Base-by-base conservation (phyloP, 2,888 invertebrate species). In the Acanthosepion esculentum region DNA sequence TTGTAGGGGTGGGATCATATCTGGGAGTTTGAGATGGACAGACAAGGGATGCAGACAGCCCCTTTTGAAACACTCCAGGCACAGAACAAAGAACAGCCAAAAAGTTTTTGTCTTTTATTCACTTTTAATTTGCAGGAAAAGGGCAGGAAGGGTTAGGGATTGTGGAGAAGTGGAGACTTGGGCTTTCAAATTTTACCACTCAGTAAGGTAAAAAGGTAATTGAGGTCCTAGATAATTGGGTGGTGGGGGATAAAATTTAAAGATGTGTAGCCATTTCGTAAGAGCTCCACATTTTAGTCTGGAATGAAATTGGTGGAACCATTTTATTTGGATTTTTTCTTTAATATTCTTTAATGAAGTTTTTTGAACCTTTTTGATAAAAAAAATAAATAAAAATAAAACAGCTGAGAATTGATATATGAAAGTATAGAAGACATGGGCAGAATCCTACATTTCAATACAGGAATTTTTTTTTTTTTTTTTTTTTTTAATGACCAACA, bases 21-120 rank as follows among this genome's bases (percentile, higher is more conserved):
- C 78, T 78, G 78, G 78, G 78, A 78, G 78, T 78, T 78, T 78
- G 78, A 78, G 78, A 78, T 78, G 78, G 78, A 78, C 78, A 78
- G 78, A 78, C 78, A 78, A 78, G 78, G 78, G 78, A 78, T 78
- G 78, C 78, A 78, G 78, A 78, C 78, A 78, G 78, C 78, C 78
- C 78, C 20, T 78, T 78, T 78, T n/a, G 33, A 78, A 78, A 78
- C 78, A 78, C 78, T 78, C 78, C 78, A 78, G 78, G 78, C 78
- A 78, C 78, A 78, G 78, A 78, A 78, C 78, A 78, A 59, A 78
- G 78, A 78, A 78, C 78, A 78, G 78, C 78, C 78, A 78, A 78
- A 78, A 78, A 78, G n/a, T 78, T n/a, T 78, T 29, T 78, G 29
- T 78, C 10, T 78, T n/a, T 78, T 78, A 78, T 78, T 78, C 78